Percentiles rank a stretch among this genome's conserved stretches.
Evolutionary conservation across 2,113 vertebrate genomes (phyloP).

Genomic region (Cettia cetti): DNA sequence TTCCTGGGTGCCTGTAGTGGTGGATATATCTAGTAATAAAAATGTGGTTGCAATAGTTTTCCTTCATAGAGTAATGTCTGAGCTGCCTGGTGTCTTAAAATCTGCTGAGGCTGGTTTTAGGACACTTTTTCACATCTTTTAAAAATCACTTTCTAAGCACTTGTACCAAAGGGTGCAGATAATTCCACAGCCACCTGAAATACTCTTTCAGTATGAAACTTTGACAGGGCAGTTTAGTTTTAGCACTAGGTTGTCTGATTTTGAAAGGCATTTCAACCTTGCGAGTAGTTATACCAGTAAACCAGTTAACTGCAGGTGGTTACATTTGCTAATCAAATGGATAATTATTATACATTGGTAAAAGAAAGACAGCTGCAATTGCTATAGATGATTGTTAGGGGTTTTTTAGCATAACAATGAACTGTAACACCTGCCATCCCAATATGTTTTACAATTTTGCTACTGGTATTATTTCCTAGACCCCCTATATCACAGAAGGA

Average conservation of each 20-base stretch:
- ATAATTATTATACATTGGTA: constrained; percentile 5
- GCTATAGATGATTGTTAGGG: background rate
- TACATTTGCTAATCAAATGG: constrained; percentile 46
- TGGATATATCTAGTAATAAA: background rate
- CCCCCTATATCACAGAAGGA: background rate
- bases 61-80: background rate
- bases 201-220: background rate
- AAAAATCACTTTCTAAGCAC: background rate
- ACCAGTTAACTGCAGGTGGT: constrained; percentile 37
- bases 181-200: background rate
- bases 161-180: background rate
- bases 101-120: background rate
- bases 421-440: constrained; percentile 58
- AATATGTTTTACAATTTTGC: constrained; percentile 4
- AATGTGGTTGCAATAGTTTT: background rate
- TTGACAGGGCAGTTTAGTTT: background rate
- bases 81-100: background rate
- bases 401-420: constrained; percentile 59
- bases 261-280: background rate
- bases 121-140: background rate
- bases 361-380: constrained; percentile 49
- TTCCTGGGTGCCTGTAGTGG: background rate
- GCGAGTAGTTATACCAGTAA: background rate
- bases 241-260: background rate
- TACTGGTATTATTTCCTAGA: background rate